Conservation (phyloP, 1,140 invertebrate genomes). For the Platyura marginata region DNA sequence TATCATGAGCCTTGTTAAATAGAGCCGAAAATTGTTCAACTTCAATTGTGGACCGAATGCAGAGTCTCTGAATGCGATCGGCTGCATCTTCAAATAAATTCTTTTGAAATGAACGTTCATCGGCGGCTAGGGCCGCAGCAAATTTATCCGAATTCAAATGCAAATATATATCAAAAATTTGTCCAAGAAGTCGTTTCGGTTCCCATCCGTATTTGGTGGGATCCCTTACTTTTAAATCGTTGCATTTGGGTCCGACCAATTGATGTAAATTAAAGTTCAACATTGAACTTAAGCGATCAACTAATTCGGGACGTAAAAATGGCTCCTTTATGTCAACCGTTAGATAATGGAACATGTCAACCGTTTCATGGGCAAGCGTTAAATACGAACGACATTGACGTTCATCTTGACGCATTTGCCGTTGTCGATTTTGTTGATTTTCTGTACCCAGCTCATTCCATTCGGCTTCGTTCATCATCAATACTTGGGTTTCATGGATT, state of each 20-base stretch:
- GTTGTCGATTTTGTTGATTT: conserved; percentile 53
- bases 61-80: conserved; percentile 52
- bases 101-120: conserved; percentile 87
- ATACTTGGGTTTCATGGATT: conserved; percentile 87
- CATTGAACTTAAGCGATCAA: conserved; percentile 89
- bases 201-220: conserved; percentile 95
- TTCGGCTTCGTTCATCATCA: conserved; percentile 48
- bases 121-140: conserved; percentile 70
- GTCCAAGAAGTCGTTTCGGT: conserved; percentile 70
- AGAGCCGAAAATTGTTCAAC: conserved; percentile 69
- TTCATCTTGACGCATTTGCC: conserved; percentile 76
- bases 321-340: conserved; percentile 85
- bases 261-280: conserved; percentile 94
- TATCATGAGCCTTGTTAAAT: conserved; percentile 58
- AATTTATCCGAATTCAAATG: conserved; percentile 87
- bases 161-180: conserved; percentile 91
- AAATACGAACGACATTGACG: conserved; percentile 88
- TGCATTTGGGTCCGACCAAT: conserved; percentile 93
- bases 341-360: conserved; percentile 96
- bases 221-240: conserved; percentile 90
- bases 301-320: conserved; percentile 80
- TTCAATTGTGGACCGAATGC: conserved; percentile 66
- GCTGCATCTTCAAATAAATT: conserved; percentile 85
- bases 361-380: conserved; percentile 84
- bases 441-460: conserved; percentile 50